phyloP scores from a whole-genome alignment of 2,888 invertebrate species.

The Apamea anceps region DNA sequence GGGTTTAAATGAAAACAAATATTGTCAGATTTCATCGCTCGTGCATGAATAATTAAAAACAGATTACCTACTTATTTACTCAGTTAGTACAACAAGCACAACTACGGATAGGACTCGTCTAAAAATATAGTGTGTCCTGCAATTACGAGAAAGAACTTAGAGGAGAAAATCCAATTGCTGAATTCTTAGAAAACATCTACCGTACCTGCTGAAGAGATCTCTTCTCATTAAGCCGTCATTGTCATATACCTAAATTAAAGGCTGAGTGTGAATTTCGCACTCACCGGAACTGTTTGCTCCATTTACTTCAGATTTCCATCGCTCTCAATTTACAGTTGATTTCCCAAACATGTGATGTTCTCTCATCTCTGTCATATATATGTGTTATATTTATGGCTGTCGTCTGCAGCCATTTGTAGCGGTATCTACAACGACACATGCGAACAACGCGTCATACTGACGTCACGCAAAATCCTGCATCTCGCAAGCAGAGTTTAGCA shows the following conservation, averaged over 20 bases:
- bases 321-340: conserved; percentile 24
- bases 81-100: not conserved
- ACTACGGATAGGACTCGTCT: not conserved
- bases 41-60: not conserved
- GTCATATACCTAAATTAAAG: conserved; percentile 24
- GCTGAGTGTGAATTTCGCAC: not conserved
- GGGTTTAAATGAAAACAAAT: too few relatives aligned
- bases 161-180: not conserved
- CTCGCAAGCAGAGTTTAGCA: too few relatives aligned
- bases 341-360: conserved; percentile 43
- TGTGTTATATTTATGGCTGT: too few relatives aligned
- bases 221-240: not conserved
- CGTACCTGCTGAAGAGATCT: not conserved
- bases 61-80: not conserved
- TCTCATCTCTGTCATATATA: conserved; percentile 26
- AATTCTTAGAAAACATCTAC: not conserved
- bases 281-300: conserved; percentile 26
- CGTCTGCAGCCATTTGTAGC: too few relatives aligned
- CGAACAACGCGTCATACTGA: too few relatives aligned
- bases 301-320: conserved; percentile 39
- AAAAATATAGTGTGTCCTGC: not conserved
- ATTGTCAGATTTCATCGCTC: not conserved
- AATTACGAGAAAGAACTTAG: not conserved
- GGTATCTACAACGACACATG: too few relatives aligned
- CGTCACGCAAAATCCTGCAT: too few relatives aligned